Percentiles rank a stretch among this genome's conserved stretches.
phyloP scores from a whole-genome alignment of 2,888 invertebrate genomes.

The Aradus depressus region DNA sequence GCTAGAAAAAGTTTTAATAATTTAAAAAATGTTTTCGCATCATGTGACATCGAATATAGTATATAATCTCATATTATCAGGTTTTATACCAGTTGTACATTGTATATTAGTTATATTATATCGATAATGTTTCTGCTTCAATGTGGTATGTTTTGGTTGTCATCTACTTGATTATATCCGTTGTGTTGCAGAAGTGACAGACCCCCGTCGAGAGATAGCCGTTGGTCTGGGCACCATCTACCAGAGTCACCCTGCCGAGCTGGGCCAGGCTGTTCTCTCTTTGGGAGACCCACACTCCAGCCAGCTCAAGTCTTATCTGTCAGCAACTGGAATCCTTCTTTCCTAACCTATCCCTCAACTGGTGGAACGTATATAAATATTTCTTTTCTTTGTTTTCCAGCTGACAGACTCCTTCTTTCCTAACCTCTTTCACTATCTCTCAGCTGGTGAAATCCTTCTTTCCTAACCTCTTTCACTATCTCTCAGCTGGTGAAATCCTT shows the following conservation, averaged over 20 bases:
- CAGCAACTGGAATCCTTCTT: not conserved
- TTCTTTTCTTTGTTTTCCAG: too few species aligned
- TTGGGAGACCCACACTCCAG: slow-evolving; percentile 7
- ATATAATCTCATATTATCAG: not conserved
- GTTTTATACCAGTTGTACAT: not conserved
- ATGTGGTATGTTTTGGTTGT: not conserved
- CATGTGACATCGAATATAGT: too few species aligned
- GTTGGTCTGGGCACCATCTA: not conserved
- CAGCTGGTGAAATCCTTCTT: not conserved
- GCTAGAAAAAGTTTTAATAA: too few species aligned
- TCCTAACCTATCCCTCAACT: not conserved
- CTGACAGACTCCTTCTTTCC: too few species aligned
- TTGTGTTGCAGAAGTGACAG: slow-evolving; percentile 2
- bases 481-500: not conserved
- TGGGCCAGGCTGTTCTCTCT: not conserved
- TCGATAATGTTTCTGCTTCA: not conserved
- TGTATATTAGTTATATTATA: not conserved
- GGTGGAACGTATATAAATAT: too few species aligned
- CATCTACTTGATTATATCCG: too few species aligned
- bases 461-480: not conserved
- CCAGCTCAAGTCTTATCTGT: slow-evolving; percentile 8
- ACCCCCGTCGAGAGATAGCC: slow-evolving; percentile 1
- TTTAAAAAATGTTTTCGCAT: too few species aligned
- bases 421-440: too few species aligned
- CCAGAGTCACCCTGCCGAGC: not conserved